A percentile compares a stretch with the other conserved stretches of the same genome.
phyloP scores from a whole-genome alignment of 2,113 vertebrate species.

The Arvicanthis niloticus region DNA sequence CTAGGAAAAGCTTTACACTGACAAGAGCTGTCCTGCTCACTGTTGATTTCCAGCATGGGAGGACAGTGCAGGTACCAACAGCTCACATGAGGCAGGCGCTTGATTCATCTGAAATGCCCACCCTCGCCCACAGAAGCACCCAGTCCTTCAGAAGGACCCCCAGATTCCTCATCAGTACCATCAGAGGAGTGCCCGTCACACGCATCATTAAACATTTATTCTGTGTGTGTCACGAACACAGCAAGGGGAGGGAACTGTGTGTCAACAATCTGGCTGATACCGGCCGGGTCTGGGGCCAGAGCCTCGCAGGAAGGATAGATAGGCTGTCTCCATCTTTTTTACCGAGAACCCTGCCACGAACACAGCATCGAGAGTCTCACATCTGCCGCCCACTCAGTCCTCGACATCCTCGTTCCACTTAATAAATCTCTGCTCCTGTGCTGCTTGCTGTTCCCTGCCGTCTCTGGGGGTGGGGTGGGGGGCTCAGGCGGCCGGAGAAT shows the following conservation, averaged over 20 bases:
- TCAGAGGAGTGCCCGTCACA: neutral
- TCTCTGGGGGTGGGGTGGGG: neutral
- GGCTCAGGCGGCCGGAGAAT: neutral
- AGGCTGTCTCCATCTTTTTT: neutral
- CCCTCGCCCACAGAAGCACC: neutral
- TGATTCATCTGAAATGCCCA: neutral
- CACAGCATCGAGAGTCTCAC: neutral
- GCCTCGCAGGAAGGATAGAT: neutral
- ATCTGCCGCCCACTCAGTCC: neutral
- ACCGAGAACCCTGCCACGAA: neutral
- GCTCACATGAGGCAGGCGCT: too few species aligned
- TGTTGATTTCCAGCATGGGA: neutral
- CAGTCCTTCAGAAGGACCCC: neutral
- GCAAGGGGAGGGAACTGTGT: neutral
- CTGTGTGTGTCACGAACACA: neutral
- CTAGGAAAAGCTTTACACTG: neutral
- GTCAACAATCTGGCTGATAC: neutral
- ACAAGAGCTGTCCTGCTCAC: neutral
- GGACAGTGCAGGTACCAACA: neutral
- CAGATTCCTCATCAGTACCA: neutral
- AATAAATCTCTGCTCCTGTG: neutral
- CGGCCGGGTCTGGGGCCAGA: neutral
- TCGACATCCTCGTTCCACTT: neutral
- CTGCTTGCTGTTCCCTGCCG: fast-evolving
- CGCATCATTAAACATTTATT: neutral